Evolutionary conservation across 2,797 vertebrate genomes (phyloP).

Genomic region (Eulemur albifrons): DNA sequence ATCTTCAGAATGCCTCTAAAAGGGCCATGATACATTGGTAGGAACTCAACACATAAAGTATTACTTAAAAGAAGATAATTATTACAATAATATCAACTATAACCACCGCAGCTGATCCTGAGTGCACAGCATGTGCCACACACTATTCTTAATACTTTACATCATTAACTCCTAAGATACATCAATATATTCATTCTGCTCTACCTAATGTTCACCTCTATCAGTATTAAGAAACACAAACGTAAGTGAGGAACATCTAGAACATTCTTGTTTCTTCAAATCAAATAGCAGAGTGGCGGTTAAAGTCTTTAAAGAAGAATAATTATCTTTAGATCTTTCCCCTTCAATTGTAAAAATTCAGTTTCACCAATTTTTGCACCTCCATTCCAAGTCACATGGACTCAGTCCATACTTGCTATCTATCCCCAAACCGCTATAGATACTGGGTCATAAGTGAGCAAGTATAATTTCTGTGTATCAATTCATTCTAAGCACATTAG

Average conservation of each 20-base stretch:
- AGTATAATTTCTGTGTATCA: not conserved
- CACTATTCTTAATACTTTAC: not conserved
- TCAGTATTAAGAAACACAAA: not conserved
- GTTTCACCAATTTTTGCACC: not conserved
- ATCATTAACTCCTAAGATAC: not conserved
- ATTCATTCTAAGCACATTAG: not conserved
- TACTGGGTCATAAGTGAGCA: not conserved
- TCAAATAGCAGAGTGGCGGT: not conserved
- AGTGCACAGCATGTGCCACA: not conserved
- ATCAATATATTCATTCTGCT: not conserved
- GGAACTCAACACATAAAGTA: not conserved
- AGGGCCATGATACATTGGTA: not conserved
- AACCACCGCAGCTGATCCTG: not conserved
- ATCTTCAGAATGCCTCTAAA: not conserved
- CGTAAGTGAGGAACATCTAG: not conserved
- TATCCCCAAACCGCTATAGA: not conserved
- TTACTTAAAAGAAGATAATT: not conserved
- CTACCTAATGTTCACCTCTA: not conserved
- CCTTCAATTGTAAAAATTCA: not conserved
- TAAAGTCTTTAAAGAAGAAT: not conserved
- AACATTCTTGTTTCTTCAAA: slow-evolving; percentile 17
- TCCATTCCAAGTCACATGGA: not conserved
- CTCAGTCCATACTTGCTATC: not conserved
- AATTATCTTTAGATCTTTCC: not conserved
- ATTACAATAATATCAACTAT: not conserved